phyloP scores from a whole-genome alignment of 1,140 invertebrate genomes.

The Thaumetopoea pityocampa region DNA sequence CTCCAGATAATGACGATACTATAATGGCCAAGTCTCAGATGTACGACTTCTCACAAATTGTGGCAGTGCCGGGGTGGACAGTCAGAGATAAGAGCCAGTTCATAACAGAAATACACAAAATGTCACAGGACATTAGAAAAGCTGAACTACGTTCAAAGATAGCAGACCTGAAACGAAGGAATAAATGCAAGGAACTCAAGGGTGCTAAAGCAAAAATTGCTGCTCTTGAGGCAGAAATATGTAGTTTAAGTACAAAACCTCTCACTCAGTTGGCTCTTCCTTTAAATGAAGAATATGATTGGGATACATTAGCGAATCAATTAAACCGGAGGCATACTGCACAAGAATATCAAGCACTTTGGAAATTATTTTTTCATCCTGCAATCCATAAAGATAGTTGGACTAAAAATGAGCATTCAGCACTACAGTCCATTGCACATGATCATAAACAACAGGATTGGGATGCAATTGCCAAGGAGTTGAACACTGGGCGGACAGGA shows the following conservation, averaged over 20 bases:
- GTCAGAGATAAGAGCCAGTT: conserved; percentile 52
- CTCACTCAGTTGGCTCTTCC: conserved; percentile 44
- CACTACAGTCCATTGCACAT: conserved; percentile 67
- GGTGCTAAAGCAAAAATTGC: conserved; percentile 29
- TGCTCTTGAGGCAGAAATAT: conserved; percentile 30
- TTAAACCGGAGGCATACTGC: conserved; percentile 47
- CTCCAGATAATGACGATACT: conserved; percentile 57
- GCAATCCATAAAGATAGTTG: conserved; percentile 79
- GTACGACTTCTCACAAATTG: conserved; percentile 49
- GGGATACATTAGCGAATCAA: conserved; percentile 47
- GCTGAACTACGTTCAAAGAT: conserved; percentile 38
- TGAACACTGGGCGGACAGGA: conserved; percentile 77
- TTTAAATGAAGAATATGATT: conserved; percentile 58
- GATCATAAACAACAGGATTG: conserved; percentile 78
- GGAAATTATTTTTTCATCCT: conserved; percentile 82
- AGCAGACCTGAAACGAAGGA: conserved; percentile 29
- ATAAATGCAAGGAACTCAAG: conserved; percentile 26
- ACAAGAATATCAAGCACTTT: conserved; percentile 71
- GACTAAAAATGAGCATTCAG: conserved; percentile 76
- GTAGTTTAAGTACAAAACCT: conserved; percentile 27
- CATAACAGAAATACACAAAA: conserved; percentile 31
- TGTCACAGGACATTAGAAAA: conserved; percentile 39
- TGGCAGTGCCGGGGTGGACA: conserved; percentile 52
- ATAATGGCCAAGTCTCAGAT: conserved; percentile 44
- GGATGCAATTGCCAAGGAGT: conserved; percentile 77